These are phyloP conservation scores for Eudasyphora cyanicolor DNA, from an alignment of 2,888 invertebrate species.

Conservation along the genomic window DNA sequence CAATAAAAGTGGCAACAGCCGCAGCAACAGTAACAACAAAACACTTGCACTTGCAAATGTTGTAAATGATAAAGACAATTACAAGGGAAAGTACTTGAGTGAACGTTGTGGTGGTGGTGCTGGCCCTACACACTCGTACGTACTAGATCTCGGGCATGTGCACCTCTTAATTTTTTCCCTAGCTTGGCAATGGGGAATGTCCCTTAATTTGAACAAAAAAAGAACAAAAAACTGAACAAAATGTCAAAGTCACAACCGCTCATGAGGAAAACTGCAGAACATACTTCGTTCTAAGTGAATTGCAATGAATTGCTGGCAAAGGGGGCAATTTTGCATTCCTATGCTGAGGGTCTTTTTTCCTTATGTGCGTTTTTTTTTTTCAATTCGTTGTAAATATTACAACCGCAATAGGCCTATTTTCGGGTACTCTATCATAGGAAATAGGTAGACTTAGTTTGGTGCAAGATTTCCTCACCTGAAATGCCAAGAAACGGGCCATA, in stretches of 20 bases:
- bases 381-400: too few species aligned
- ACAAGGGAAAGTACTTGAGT: slow-evolving; percentile 46
- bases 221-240: slow-evolving; percentile 34
- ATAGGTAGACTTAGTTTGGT: too few species aligned
- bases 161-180: background rate
- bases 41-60: slow-evolving; percentile 63
- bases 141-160: background rate
- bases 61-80: slow-evolving; percentile 50
- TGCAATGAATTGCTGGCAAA: background rate
- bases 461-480: too few species aligned
- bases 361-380: slow-evolving; percentile 28
- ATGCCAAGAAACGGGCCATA: too few species aligned
- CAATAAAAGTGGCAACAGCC: background rate
- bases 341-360: background rate
- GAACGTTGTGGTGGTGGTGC: too few species aligned
- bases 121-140: too few species aligned
- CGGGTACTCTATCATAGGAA: background rate
- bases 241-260: slow-evolving; percentile 51
- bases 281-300: slow-evolving; percentile 32
- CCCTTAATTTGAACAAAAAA: too few species aligned
- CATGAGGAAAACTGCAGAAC: slow-evolving; percentile 27
- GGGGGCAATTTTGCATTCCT: background rate
- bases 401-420: slow-evolving; percentile 55
- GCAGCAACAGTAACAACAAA: slow-evolving; percentile 25
- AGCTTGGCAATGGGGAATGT: background rate